phyloP scores from a whole-genome alignment of 2,113 vertebrate species.

The Albula goreensis region DNA sequence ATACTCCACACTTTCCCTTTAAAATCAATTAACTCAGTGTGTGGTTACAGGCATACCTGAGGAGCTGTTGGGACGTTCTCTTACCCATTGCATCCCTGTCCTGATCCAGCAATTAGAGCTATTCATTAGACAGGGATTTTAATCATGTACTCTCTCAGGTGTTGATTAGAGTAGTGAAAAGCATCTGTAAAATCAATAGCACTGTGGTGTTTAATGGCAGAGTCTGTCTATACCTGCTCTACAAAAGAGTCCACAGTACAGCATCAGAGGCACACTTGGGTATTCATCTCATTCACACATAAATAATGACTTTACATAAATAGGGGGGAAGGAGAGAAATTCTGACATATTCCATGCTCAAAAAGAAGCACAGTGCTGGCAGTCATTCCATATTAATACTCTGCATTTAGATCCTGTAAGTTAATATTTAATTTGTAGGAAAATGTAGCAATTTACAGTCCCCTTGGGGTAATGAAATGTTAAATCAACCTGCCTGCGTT shows the following conservation, averaged over 20 bases:
- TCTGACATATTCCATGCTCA: neutral
- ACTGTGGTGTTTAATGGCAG: neutral
- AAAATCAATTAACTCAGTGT: neutral
- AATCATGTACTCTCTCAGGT: neutral
- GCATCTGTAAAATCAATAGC: neutral
- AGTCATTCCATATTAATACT: slow-evolving; percentile 62
- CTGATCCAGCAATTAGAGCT: neutral
- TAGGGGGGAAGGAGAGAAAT: neutral
- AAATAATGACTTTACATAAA: neutral
- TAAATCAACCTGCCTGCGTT: slow-evolving; percentile 33
- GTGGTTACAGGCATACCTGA: neutral
- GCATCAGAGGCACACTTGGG: neutral
- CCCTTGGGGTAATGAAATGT: slow-evolving; percentile 46
- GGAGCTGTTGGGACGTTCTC: neutral
- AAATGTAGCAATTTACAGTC: slow-evolving; percentile 50
- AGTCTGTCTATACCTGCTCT: neutral
- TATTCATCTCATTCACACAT: neutral
- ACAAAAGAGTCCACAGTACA: neutral
- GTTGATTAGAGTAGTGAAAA: neutral
- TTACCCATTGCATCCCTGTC: neutral
- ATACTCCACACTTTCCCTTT: neutral
- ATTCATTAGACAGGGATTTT: neutral
- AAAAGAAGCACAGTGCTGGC: slow-evolving; percentile 37
- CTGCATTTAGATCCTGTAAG: slow-evolving; percentile 57
- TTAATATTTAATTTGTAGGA: slow-evolving; percentile 61